These are phyloP conservation scores for Muschampia plurimacula DNA, from an alignment of 2,888 invertebrate species.

Conservation along the genomic window DNA sequence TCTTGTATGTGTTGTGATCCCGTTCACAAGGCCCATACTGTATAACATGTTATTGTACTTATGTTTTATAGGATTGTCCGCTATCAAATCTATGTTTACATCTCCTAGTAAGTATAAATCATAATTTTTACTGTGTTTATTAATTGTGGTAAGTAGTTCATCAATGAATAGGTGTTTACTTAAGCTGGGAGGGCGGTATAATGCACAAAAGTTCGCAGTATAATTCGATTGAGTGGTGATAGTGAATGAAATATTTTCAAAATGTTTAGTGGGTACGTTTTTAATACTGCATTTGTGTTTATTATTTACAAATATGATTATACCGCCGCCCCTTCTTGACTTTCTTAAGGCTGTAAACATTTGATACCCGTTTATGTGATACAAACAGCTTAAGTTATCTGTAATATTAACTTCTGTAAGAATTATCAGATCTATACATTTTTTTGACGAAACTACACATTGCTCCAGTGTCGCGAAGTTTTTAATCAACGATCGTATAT, in stretches of 20 bases:
- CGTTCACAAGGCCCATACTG: constrained; percentile 35
- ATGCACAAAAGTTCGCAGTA: constrained; percentile 31
- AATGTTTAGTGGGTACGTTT: constrained; percentile 32
- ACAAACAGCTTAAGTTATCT: constrained; percentile 31
- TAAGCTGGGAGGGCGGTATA: constrained; percentile 40
- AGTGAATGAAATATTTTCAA: constrained; percentile 38
- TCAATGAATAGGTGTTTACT: constrained; percentile 41
- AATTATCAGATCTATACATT: constrained; percentile 33
- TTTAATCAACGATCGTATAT: constrained; percentile 32
- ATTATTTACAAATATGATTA: constrained; percentile 25
- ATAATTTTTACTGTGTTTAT: background rate
- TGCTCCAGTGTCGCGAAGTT: constrained; percentile 27
- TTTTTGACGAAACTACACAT: constrained; percentile 9
- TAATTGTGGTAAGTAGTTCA: constrained; percentile 33
- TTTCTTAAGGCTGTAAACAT: constrained; percentile 38
- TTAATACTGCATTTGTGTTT: constrained; percentile 38
- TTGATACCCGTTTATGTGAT: constrained; percentile 41
- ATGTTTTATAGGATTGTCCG: constrained; percentile 40
- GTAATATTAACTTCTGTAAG: constrained; percentile 43
- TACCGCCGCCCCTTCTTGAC: constrained; percentile 20
- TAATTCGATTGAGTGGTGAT: constrained; percentile 38
- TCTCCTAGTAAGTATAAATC: constrained; percentile 38
- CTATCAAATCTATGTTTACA: constrained; percentile 28
- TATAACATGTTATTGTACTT: constrained; percentile 38
- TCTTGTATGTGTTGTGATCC: constrained; percentile 27